Percentiles rank a stretch among this genome's conserved stretches.
Conservation (phyloP, 2,888 invertebrate species). For the Drosophila paramelanica region DNA sequence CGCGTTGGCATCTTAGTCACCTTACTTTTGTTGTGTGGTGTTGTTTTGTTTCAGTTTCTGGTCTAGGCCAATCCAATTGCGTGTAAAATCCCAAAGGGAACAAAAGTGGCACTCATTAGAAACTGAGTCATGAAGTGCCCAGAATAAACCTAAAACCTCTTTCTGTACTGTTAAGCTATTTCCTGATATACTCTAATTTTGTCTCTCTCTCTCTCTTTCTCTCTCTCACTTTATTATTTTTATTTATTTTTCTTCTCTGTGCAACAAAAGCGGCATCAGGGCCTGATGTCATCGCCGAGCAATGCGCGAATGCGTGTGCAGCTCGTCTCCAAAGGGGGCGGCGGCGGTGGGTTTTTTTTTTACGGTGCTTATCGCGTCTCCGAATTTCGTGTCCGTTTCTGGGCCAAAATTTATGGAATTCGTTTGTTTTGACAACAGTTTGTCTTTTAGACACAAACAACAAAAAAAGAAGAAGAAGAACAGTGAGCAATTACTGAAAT, state of each 20-base stretch:
- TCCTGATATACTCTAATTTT: slow-evolving; percentile 23
- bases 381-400: slow-evolving; percentile 8
- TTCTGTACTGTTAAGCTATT: not conserved
- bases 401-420: slow-evolving; percentile 20
- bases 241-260: slow-evolving; percentile 20
- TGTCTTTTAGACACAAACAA: slow-evolving; percentile 18
- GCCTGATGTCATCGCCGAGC: slow-evolving; percentile 69
- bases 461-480: not conserved
- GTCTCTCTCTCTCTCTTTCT: not conserved
- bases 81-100: slow-evolving; percentile 7
- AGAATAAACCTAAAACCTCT: slow-evolving; percentile 8
- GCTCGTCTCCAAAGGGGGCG: slow-evolving; percentile 4
- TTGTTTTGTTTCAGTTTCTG: slow-evolving; percentile 2
- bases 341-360: not conserved
- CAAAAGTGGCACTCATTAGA: slow-evolving; percentile 8
- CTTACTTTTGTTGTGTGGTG: not conserved
- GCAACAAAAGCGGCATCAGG: slow-evolving; percentile 49
- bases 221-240: not conserved
- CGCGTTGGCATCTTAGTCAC: slow-evolving; percentile 21
- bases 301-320: slow-evolving; percentile 64
- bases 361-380: slow-evolving; percentile 40
- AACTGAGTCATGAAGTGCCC: slow-evolving; percentile 30
- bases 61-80: slow-evolving; percentile 6
- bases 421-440: slow-evolving; percentile 28
- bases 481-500: slow-evolving; percentile 9